These are phyloP conservation scores for Rhyacophila brunnea DNA, from an alignment of 1,140 invertebrate species.

Conservation along the genomic window DNA sequence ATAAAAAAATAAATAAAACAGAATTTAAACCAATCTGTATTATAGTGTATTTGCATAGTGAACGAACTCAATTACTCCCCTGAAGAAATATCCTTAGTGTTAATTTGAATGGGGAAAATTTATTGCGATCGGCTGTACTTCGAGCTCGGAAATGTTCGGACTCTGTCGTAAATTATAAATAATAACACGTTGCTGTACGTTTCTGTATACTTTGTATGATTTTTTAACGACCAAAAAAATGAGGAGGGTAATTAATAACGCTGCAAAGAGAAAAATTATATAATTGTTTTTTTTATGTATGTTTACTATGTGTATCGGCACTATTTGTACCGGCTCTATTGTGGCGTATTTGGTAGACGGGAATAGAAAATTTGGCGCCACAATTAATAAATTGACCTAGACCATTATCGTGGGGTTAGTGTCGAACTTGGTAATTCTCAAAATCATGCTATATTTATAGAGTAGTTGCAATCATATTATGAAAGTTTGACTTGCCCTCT, in stretches of 20 bases:
- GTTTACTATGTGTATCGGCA: no score
- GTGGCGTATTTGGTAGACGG: no score
- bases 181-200: conserved; percentile 9
- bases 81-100: conserved; percentile 13
- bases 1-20: conserved; percentile 12
- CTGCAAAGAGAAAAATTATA: not conserved
- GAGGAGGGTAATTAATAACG: not conserved
- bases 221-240: not conserved
- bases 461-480: no score
- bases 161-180: conserved; percentile 30
- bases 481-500: no score
- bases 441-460: no score
- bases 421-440: no score
- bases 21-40: not conserved
- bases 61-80: conserved; percentile 26
- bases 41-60: conserved; percentile 30
- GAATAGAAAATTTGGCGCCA: no score
- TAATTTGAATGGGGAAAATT: conserved; percentile 27
- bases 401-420: no score
- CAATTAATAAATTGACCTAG: no score
- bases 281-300: no score
- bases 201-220: not conserved
- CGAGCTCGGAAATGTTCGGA: conserved; percentile 28
- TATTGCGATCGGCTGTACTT: conserved; percentile 29
- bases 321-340: no score